Percentiles rank a stretch among this genome's conserved stretches.
phyloP scores from a whole-genome alignment of 2,113 vertebrate genomes.

The Laticauda laticaudata region DNA sequence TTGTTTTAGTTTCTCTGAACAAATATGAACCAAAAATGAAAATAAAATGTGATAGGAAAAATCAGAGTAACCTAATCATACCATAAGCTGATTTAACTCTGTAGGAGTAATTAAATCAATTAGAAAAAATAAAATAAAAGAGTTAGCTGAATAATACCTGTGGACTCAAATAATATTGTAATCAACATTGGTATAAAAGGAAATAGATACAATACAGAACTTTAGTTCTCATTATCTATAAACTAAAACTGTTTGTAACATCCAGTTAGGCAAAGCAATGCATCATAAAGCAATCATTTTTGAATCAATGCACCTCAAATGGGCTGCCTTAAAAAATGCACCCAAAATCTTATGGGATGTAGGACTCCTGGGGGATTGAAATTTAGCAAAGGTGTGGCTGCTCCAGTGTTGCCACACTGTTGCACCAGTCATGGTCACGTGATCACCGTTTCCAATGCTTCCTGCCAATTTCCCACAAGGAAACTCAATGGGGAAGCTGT shows the following conservation, averaged over 20 bases:
- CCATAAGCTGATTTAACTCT: not conserved
- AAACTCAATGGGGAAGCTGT: not conserved
- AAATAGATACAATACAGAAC: not conserved
- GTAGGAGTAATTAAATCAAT: not conserved
- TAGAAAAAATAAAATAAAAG: not conserved
- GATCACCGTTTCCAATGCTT: not conserved
- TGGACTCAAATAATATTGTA: not conserved
- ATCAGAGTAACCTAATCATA: not conserved
- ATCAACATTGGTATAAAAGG: not conserved
- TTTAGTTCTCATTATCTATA: not conserved
- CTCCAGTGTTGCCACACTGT: not conserved
- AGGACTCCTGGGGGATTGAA: not conserved
- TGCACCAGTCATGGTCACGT: not conserved
- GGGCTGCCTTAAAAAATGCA: not conserved
- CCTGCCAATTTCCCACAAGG: not conserved
- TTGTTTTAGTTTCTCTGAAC: not conserved
- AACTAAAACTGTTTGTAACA: not conserved
- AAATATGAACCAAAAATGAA: not conserved
- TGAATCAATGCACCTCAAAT: not conserved
- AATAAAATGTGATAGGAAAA: not conserved
- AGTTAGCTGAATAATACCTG: not conserved
- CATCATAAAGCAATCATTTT: not conserved
- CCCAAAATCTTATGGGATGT: not conserved
- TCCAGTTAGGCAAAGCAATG: not conserved
- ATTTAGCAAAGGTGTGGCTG: not conserved